phyloP scores from a whole-genome alignment of 2,113 vertebrate genomes.

The Albula goreensis region DNA sequence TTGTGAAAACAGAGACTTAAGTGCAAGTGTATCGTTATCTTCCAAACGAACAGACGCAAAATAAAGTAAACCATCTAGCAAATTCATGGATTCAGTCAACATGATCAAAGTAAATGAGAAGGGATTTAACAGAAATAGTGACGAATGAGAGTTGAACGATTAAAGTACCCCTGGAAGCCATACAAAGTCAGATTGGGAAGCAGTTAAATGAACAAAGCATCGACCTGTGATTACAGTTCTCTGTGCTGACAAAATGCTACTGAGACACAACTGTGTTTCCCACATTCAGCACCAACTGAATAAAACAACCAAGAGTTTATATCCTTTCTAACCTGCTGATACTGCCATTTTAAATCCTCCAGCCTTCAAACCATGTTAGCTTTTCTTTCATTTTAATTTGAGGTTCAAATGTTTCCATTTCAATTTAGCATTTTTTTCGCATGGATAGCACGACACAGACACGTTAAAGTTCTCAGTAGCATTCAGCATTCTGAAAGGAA shows the following conservation, averaged over 20 bases:
- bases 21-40: neutral
- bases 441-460: no score
- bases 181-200: neutral
- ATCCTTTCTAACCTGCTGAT: neutral
- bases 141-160: neutral
- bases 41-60: conserved; percentile 6
- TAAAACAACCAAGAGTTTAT: neutral
- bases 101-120: conserved; percentile 14
- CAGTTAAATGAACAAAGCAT: conserved; percentile 12
- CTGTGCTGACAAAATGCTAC: neutral
- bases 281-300: neutral
- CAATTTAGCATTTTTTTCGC: no score
- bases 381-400: no score
- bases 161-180: neutral
- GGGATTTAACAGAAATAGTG: conserved; percentile 26
- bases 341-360: neutral
- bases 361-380: no score
- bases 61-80: neutral
- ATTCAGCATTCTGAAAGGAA: no score
- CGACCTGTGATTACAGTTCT: conserved; percentile 3
- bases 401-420: no score
- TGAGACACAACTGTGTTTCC: neutral
- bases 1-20: neutral
- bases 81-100: neutral
- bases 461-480: no score